Percentiles rank a stretch among this genome's conserved stretches.
Evolutionary conservation across 2,113 vertebrate species (phyloP).

Genomic region (Malurus cyaneus): DNA sequence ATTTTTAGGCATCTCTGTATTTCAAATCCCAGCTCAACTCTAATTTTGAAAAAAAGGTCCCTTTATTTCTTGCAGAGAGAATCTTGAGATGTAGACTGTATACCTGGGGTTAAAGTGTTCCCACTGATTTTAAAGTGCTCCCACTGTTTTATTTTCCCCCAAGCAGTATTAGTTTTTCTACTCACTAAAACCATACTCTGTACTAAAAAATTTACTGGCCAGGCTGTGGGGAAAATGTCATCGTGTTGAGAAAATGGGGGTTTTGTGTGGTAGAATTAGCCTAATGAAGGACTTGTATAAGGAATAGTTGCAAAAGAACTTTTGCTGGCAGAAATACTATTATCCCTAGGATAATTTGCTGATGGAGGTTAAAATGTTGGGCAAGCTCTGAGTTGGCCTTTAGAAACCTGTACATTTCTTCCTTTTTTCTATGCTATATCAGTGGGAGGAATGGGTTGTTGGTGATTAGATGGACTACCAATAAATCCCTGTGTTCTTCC

Average conservation of each 20-base stretch:
- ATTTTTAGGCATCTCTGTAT: background rate
- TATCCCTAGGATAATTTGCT: background rate
- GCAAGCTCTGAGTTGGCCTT: background rate
- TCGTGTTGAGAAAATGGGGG: background rate
- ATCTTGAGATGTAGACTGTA: background rate
- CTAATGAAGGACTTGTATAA: background rate
- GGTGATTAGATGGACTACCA: background rate
- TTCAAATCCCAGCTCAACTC: background rate
- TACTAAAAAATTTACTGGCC: background rate
- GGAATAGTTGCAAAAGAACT: background rate
- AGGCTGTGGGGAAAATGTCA: background rate
- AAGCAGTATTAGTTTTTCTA: background rate
- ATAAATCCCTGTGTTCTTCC: background rate
- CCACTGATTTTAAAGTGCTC: background rate
- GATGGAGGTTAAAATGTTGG: background rate
- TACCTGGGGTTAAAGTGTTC: background rate
- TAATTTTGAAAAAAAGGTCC: background rate
- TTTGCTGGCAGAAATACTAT: background rate
- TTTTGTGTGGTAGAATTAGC: background rate
- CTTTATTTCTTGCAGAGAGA: background rate
- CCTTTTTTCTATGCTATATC: background rate
- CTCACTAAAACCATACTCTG: background rate
- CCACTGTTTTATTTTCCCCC: background rate
- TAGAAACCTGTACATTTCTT: background rate
- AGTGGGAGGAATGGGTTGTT: background rate